A percentile compares a stretch with the other conserved stretches of the same genome.
Evolutionary conservation across 2,888 invertebrate genomes (phyloP).

Genomic region (Diarsia rubi): DNA sequence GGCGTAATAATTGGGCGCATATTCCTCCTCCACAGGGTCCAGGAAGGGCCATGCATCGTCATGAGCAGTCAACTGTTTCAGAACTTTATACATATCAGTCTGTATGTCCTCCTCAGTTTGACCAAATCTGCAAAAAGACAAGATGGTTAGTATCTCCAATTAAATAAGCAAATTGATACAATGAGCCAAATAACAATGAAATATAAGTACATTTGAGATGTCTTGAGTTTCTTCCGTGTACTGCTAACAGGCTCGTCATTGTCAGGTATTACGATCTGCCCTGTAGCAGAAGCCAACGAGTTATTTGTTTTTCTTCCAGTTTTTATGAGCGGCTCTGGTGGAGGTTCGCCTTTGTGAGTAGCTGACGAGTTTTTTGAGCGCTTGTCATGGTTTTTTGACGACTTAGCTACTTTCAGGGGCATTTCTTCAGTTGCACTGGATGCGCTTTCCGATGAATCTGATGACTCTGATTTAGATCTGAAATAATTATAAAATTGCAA

Average conservation of each 20-base stretch:
- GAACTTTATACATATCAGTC: constrained; percentile 97
- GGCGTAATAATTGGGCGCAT: constrained; percentile 96
- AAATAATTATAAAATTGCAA: constrained; percentile 42
- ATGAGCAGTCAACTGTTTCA: constrained; percentile 96
- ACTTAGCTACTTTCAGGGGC: constrained; percentile 83
- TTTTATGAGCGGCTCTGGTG: constrained; percentile 83
- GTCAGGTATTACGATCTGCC: constrained; percentile 94
- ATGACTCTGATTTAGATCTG: constrained; percentile 83
- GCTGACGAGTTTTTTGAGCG: constrained; percentile 83
- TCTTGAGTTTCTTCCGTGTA: constrained; percentile 91
- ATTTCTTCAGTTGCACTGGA: constrained; percentile 81
- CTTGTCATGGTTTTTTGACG: constrained; percentile 80
- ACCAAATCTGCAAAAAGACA: constrained; percentile 91
- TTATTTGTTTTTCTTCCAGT: constrained; percentile 96
- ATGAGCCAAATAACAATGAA: constrained; percentile 7
- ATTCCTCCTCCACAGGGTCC: constrained; percentile 98
- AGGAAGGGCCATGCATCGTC: constrained; percentile 98
- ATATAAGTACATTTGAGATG: constrained; percentile 92
- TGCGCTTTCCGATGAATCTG: constrained; percentile 80
- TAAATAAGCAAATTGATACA: not conserved
- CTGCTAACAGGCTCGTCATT: constrained; percentile 85
- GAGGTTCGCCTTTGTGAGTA: constrained; percentile 84
- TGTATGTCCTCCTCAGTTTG: constrained; percentile 96
- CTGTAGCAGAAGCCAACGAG: constrained; percentile 95
- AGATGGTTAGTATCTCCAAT: constrained; percentile 1